Conservation (phyloP, 2,888 invertebrate species). For the Isotomurus palustris region DNA sequence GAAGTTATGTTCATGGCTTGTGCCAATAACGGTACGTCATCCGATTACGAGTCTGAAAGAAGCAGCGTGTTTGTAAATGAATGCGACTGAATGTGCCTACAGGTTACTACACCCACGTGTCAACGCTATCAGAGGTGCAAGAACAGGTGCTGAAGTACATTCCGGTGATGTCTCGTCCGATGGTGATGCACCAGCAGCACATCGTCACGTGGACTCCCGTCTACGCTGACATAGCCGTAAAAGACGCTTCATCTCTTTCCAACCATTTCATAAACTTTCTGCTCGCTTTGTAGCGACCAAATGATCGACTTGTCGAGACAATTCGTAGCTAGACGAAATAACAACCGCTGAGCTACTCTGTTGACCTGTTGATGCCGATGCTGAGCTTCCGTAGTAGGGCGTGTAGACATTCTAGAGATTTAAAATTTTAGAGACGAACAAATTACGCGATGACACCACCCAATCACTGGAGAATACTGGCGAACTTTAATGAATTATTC, state of each 20-base stretch:
- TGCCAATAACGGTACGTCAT: slow-evolving; percentile 77
- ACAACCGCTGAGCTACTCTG: too few species aligned
- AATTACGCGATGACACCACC: too few species aligned
- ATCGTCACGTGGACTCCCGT: slow-evolving; percentile 97
- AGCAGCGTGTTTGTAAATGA: slow-evolving; percentile 3
- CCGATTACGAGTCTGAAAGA: neutral
- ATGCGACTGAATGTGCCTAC: slow-evolving; percentile 20
- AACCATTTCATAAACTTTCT: neutral
- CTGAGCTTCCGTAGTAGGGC: too few species aligned
- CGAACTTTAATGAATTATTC: too few species aligned
- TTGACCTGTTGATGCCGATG: too few species aligned
- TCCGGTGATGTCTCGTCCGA: slow-evolving; percentile 78
- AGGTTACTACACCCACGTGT: slow-evolving; percentile 95
- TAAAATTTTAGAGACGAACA: too few species aligned
- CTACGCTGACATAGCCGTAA: slow-evolving; percentile 85
- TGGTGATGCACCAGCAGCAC: slow-evolving; percentile 55
- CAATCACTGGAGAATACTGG: too few species aligned
- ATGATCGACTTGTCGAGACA: too few species aligned
- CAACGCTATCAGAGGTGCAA: slow-evolving; percentile 93
- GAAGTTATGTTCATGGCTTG: slow-evolving; percentile 99
- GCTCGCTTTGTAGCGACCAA: neutral
- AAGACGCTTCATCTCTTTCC: slow-evolving; percentile 45
- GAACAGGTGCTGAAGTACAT: slow-evolving; percentile 97
- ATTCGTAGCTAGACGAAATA: too few species aligned
- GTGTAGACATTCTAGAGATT: too few species aligned